Conservation (phyloP, 2,888 invertebrate species). For the Colletes collaris region DNA sequence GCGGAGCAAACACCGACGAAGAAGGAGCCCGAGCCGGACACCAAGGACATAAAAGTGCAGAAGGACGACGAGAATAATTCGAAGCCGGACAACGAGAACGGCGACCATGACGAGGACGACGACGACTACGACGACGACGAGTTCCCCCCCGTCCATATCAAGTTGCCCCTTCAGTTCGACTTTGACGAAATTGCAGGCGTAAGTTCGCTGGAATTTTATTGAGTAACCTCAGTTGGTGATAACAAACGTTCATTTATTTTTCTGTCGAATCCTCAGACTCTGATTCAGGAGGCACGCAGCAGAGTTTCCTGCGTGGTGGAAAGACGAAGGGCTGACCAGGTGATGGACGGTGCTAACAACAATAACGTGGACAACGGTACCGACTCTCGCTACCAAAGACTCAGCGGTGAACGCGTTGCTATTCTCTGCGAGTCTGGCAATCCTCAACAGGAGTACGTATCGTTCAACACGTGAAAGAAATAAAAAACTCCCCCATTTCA, state of each 20-base stretch:
- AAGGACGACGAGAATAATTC: constrained; percentile 82
- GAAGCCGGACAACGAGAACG: constrained; percentile 85
- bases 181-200: constrained; percentile 92
- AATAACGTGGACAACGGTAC: constrained; percentile 89
- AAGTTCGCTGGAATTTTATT: constrained; percentile 36
- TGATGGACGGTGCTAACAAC: constrained; percentile 91
- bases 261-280: constrained; percentile 76
- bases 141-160: constrained; percentile 86
- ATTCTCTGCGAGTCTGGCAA: constrained; percentile 94
- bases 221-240: no score
- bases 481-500: no score
- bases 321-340: constrained; percentile 92
- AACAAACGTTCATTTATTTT: not conserved
- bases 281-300: constrained; percentile 86
- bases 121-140: constrained; percentile 83
- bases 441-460: constrained; percentile 84
- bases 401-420: constrained; percentile 93
- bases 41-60: constrained; percentile 83
- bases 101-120: constrained; percentile 84
- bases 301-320: constrained; percentile 96
- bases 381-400: constrained; percentile 88
- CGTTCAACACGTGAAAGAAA: not conserved
- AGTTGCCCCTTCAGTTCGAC: constrained; percentile 92
- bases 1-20: constrained; percentile 68
- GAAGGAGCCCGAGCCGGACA: constrained; percentile 69